These are phyloP conservation scores for Abrostola tripartita DNA, from an alignment of 2,888 invertebrate species.

Conservation along the genomic window DNA sequence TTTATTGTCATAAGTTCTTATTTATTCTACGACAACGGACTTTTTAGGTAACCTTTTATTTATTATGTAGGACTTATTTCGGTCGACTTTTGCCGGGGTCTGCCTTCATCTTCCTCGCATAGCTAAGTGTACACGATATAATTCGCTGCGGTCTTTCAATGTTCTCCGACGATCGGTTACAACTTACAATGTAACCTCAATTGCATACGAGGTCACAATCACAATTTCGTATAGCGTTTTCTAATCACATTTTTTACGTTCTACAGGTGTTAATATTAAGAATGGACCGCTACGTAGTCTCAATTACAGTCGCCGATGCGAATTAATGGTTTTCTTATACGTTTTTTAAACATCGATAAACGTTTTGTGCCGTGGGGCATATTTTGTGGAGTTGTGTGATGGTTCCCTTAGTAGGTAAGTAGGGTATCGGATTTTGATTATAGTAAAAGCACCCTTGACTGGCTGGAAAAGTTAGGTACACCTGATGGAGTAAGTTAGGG, in stretches of 20 bases:
- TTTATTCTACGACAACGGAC: too few species aligned
- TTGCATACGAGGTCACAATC: conserved; percentile 28
- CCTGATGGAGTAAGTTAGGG: neutral
- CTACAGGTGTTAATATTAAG: conserved; percentile 61
- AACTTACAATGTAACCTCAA: conserved; percentile 38
- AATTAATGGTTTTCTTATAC: conserved; percentile 37
- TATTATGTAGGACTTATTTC: too few species aligned
- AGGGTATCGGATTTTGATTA: conserved; percentile 1
- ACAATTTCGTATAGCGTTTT: conserved; percentile 44
- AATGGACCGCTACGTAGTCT: conserved; percentile 66
- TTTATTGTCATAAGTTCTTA: too few species aligned
- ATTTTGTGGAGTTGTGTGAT: conserved; percentile 13
- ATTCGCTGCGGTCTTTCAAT: conserved; percentile 4
- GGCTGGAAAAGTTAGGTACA: neutral
- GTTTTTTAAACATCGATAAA: conserved; percentile 27
- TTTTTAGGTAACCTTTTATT: too few species aligned
- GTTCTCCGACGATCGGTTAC: conserved; percentile 37
- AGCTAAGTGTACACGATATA: neutral
- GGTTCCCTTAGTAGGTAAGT: conserved; percentile 16
- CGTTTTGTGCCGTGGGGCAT: neutral
- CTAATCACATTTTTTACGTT: conserved; percentile 51
- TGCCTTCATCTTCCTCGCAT: neutral
- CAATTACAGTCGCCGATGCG: conserved; percentile 58
- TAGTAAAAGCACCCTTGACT: neutral
- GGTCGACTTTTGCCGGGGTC: too few species aligned